Evolutionary conservation across 2,113 vertebrate species (phyloP).

Genomic region (Clupea harengus): DNA sequence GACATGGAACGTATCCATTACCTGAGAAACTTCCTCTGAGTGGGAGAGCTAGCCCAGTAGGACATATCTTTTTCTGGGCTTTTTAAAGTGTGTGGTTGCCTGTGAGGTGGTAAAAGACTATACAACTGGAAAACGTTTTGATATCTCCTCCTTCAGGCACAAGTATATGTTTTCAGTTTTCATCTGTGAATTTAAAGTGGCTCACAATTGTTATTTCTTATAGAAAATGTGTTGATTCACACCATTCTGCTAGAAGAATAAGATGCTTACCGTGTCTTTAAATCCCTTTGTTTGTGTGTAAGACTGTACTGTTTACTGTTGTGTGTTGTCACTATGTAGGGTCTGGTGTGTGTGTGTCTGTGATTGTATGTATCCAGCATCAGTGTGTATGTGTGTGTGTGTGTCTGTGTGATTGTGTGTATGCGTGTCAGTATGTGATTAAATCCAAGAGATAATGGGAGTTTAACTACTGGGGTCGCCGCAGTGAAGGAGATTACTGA

Average conservation of each 20-base stretch:
- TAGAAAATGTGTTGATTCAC: not conserved
- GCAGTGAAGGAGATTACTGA: constrained; percentile 27
- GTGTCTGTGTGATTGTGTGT: not conserved
- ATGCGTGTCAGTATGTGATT: not conserved
- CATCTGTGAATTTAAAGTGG: not conserved
- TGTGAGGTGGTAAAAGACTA: too few relatives aligned
- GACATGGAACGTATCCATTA: too few relatives aligned
- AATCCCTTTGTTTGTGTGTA: not conserved
- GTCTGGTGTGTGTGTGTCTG: not conserved
- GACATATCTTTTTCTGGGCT: too few relatives aligned
- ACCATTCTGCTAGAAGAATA: not conserved
- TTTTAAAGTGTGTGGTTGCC: not conserved
- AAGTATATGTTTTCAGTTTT: not conserved
- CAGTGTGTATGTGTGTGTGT: not conserved
- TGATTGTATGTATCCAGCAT: not conserved
- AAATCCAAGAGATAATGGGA: constrained; percentile 20
- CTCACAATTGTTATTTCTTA: not conserved
- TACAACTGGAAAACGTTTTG: too few relatives aligned
- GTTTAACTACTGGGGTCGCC: constrained; percentile 27
- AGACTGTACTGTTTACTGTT: too few relatives aligned
- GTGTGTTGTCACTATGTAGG: not conserved
- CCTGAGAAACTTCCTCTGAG: too few relatives aligned
- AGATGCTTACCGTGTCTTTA: not conserved
- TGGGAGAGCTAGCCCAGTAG: too few relatives aligned
- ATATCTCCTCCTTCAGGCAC: too few relatives aligned